These are phyloP conservation scores for Polyommatus icarus DNA, from an alignment of 2,888 invertebrate species.

Conservation along the genomic window DNA sequence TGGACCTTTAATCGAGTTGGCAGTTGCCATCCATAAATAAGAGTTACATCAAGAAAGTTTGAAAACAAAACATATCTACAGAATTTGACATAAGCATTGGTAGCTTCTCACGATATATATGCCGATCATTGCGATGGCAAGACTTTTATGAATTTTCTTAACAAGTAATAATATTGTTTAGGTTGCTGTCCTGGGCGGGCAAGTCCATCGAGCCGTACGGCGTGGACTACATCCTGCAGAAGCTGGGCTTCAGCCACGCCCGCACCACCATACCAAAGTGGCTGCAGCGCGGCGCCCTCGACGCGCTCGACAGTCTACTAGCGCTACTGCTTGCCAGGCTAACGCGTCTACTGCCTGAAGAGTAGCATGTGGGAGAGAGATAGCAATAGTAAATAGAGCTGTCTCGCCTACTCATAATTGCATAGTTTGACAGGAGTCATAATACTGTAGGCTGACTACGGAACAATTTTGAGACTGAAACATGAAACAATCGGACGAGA, in stretches of 20 bases:
- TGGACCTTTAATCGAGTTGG: no score
- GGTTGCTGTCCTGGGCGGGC: slow-evolving; percentile 92
- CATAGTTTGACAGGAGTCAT: not conserved
- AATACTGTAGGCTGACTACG: not conserved
- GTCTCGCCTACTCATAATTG: not conserved
- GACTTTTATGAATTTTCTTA: not conserved
- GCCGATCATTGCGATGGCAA: no score
- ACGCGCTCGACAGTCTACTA: slow-evolving; percentile 96
- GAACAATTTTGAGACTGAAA: no score
- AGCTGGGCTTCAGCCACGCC: slow-evolving; percentile 98
- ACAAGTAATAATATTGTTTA: slow-evolving; percentile 47
- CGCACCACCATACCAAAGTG: slow-evolving; percentile 99
- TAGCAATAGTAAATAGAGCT: not conserved
- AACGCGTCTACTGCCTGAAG: slow-evolving; percentile 81
- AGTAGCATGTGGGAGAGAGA: slow-evolving; percentile 42
- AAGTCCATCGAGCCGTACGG: slow-evolving; percentile 99
- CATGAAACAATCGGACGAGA: no score
- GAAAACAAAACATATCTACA: no score
- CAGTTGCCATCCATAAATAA: no score
- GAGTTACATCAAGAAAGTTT: no score
- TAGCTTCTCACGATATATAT: no score
- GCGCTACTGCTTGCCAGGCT: slow-evolving; percentile 88
- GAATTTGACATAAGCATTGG: no score
- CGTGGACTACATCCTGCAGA: slow-evolving; percentile 98
- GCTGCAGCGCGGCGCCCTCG: slow-evolving; percentile 99